These are phyloP conservation scores for Agrilus cyanescens DNA, from an alignment of 2,888 invertebrate genomes.

Conservation along the genomic window DNA sequence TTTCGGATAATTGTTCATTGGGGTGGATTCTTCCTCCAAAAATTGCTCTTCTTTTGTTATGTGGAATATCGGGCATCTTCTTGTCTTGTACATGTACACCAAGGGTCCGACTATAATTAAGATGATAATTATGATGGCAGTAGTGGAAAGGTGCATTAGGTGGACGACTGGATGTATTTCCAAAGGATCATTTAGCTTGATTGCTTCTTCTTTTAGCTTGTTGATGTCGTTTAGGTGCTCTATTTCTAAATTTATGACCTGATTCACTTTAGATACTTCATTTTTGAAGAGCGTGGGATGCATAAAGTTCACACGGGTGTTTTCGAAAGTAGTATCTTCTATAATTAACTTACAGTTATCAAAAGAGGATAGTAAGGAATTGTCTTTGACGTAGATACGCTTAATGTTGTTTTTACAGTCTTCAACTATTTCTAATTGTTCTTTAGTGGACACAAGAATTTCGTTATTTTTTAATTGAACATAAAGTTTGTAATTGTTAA, in stretches of 20 bases:
- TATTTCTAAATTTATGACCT: background rate
- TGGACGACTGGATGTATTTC: constrained; percentile 11
- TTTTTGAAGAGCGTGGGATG: background rate
- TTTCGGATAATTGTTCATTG: background rate
- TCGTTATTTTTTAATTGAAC: background rate
- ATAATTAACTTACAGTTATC: background rate
- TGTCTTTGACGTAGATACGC: background rate
- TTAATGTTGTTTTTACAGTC: background rate
- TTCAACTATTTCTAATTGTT: background rate
- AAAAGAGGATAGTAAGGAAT: background rate
- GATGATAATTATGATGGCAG: background rate
- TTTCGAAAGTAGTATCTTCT: background rate
- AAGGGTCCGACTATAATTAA: background rate
- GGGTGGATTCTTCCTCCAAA: no score
- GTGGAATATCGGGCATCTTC: no score
- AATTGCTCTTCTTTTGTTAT: no score
- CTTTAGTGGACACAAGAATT: background rate
- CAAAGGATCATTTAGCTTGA: background rate
- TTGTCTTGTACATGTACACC: background rate
- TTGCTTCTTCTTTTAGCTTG: constrained; percentile 2
- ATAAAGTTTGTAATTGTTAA: background rate
- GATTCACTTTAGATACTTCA: background rate
- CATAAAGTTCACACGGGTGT: background rate
- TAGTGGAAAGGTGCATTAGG: constrained; percentile 1
- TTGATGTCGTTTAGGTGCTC: background rate